These are phyloP conservation scores for Brachystomella parvula DNA, from an alignment of 1,140 invertebrate genomes.

Conservation along the genomic window DNA sequence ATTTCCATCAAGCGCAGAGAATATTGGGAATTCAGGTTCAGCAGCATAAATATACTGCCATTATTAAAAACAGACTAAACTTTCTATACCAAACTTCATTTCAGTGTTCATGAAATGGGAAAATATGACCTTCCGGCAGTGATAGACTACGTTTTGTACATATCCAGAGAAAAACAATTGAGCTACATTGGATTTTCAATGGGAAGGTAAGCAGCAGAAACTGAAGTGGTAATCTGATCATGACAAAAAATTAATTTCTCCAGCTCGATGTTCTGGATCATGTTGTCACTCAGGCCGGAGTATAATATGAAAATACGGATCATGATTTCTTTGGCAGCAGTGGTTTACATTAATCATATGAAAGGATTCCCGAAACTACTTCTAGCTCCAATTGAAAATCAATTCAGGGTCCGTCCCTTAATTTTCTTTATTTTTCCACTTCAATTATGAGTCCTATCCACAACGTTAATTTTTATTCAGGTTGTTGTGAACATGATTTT, in stretches of 20 bases:
- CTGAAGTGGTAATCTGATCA: no score
- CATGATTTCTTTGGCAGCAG: conserved; percentile 55
- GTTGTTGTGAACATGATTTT: background rate
- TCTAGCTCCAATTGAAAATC: conserved; percentile 18
- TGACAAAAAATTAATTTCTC: no score
- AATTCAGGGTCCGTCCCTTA: conserved; percentile 8
- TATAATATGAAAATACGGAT: conserved; percentile 54
- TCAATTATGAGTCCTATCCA: background rate
- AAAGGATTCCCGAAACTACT: conserved; percentile 41
- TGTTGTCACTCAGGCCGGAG: conserved; percentile 52
- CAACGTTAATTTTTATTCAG: background rate
- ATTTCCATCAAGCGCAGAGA: background rate
- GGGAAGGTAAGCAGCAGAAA: no score
- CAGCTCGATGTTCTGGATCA: conserved; percentile 51
- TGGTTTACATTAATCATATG: conserved; percentile 44
- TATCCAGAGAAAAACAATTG: conserved; percentile 37
- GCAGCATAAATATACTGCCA: background rate
- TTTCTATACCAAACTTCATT: background rate
- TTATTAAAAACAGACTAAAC: conserved; percentile 23
- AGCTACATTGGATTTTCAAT: conserved; percentile 60
- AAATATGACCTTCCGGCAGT: conserved; percentile 43
- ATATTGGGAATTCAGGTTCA: conserved; percentile 12
- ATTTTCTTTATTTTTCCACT: background rate
- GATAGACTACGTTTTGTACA: conserved; percentile 30
- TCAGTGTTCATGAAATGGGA: conserved; percentile 32